Percentiles rank a stretch among this genome's conserved stretches.
These are phyloP conservation scores for Myopa testacea DNA, from an alignment of 2,888 invertebrate genomes.

Conservation along the genomic window DNA sequence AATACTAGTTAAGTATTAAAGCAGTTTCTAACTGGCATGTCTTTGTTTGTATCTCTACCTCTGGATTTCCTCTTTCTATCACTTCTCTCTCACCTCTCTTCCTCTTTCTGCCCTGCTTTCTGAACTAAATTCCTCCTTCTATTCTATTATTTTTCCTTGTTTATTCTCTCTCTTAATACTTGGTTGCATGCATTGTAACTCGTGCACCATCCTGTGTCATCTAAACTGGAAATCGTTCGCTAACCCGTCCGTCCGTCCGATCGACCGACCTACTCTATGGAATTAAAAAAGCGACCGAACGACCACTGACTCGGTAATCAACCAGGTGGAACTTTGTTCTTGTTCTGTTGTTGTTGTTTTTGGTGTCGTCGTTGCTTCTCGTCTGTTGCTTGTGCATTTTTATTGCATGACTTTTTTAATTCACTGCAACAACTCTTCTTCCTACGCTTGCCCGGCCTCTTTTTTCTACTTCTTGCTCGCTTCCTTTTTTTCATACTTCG, in stretches of 20 bases:
- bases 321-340: slow-evolving; percentile 32
- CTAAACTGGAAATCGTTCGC: neutral
- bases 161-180: neutral
- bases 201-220: slow-evolving; percentile 11
- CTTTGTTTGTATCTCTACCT: neutral
- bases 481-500: neutral
- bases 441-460: slow-evolving; percentile 3
- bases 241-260: neutral
- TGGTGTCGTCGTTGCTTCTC: neutral
- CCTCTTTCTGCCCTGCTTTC: neutral
- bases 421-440: neutral
- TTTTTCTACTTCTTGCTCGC: neutral
- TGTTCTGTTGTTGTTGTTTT: no score
- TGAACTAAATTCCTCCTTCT: neutral
- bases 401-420: neutral
- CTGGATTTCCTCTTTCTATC: neutral
- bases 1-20: no score
- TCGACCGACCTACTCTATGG: slow-evolving; percentile 6
- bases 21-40: neutral
- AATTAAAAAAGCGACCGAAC: neutral
- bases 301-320: slow-evolving; percentile 17
- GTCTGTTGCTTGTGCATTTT: neutral
- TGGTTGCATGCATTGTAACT: neutral
- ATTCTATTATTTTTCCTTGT: neutral
- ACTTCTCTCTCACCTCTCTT: neutral